phyloP scores from a whole-genome alignment of 2,888 invertebrate species.

The Himalopsyche tibetana region DNA sequence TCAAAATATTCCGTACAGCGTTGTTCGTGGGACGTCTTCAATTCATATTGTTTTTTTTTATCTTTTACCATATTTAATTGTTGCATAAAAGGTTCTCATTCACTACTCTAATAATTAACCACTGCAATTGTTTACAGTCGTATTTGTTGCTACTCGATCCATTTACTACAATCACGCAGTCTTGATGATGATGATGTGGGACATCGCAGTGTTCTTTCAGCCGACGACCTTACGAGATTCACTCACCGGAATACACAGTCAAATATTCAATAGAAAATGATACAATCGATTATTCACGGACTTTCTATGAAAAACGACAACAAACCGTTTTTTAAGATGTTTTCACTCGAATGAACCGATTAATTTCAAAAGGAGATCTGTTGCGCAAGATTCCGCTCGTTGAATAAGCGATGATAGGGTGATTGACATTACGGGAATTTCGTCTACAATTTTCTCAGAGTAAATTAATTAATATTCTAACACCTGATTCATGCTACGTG shows the following conservation, averaged over 20 bases:
- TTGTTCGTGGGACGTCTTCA: too few relatives aligned
- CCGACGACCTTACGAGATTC: not conserved
- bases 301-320: not conserved
- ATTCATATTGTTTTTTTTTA: too few relatives aligned
- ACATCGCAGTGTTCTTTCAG: not conserved
- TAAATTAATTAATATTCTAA: too few relatives aligned
- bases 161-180: constrained; percentile 8
- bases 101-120: too few relatives aligned
- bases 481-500: too few relatives aligned
- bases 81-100: too few relatives aligned
- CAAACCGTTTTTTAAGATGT: not conserved
- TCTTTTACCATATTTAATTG: too few relatives aligned
- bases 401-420: not conserved
- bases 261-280: not conserved
- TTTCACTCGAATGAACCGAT: not conserved
- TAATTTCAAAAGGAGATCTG: not conserved
- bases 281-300: not conserved
- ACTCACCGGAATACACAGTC: not conserved
- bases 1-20: too few relatives aligned
- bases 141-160: not conserved
- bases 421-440: not conserved
- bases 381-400: constrained; percentile 8
- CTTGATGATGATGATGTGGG: not conserved
- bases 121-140: not conserved
- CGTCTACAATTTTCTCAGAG: too few relatives aligned